phyloP scores from a whole-genome alignment of 2,113 vertebrate genomes.

The Electrona antarctica region DNA sequence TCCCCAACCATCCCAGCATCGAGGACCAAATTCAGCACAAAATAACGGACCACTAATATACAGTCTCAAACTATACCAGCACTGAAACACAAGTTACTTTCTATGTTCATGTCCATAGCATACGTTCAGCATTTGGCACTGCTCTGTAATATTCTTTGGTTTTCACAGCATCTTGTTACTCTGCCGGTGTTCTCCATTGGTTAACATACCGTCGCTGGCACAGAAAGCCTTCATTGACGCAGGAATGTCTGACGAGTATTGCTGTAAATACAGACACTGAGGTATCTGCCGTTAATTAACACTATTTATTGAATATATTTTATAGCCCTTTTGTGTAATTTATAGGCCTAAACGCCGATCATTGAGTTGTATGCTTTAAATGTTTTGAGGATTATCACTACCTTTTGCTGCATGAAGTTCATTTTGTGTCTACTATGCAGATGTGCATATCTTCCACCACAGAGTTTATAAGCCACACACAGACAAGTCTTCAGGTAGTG shows the following conservation, averaged over 20 bases:
- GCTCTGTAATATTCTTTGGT: conserved; percentile 48
- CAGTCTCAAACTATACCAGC: conserved; percentile 45
- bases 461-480: neutral
- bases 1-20: conserved; percentile 7
- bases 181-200: conserved; percentile 18
- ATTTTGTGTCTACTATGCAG: conserved; percentile 43
- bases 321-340: conserved; percentile 8
- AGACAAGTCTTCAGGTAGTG: conserved; percentile 28
- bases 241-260: conserved; percentile 50
- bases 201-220: neutral
- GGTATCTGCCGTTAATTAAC: conserved; percentile 33
- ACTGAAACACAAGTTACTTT: conserved; percentile 20
- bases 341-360: conserved; percentile 12
- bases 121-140: conserved; percentile 22
- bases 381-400: conserved; percentile 64
- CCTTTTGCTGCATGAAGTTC: conserved; percentile 50
- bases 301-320: conserved; percentile 38
- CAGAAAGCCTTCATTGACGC: conserved; percentile 36
- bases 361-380: conserved; percentile 43
- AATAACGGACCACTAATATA: conserved; percentile 42
- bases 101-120: conserved; percentile 21
- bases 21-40: conserved; percentile 40
- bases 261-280: conserved; percentile 63
- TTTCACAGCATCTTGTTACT: conserved; percentile 25
- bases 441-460: conserved; percentile 5